phyloP scores from a whole-genome alignment of 1,140 invertebrate genomes.

The Armadillidium nasatum region DNA sequence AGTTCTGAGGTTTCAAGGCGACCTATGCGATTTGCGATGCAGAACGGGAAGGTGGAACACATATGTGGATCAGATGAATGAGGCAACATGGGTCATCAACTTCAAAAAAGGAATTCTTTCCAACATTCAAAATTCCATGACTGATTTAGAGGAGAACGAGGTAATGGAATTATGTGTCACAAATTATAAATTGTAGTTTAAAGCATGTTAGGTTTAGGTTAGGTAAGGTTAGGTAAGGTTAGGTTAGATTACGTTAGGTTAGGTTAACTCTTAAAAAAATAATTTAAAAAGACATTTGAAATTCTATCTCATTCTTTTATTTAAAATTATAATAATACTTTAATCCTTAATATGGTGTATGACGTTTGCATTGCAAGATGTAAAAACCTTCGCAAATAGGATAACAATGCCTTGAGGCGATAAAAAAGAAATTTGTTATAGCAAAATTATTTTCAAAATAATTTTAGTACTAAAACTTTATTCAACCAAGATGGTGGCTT shows the following conservation, averaged over 20 bases:
- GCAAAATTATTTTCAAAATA: no score
- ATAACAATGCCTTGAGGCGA: no score
- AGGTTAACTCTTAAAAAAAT: no score
- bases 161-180: no score
- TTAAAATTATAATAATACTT: neutral
- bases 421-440: no score
- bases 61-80: slow-evolving; percentile 49
- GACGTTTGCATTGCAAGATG: no score
- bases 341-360: neutral
- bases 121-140: slow-evolving; percentile 46
- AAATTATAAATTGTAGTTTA: no score
- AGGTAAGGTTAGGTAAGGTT: slow-evolving; percentile 1
- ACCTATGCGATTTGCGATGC: slow-evolving; percentile 51
- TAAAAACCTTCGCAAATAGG: no score
- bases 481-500: no score
- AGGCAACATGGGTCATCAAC: slow-evolving; percentile 52
- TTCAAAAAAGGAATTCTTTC: slow-evolving; percentile 54
- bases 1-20: slow-evolving; percentile 44
- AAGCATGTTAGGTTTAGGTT: neutral
- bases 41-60: slow-evolving; percentile 51
- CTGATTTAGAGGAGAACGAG: slow-evolving; percentile 9
- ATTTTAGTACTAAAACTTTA: no score
- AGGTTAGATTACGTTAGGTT: no score
- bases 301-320: neutral
- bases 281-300: no score